phyloP scores from a whole-genome alignment of 2,888 invertebrate species.

The Conomelus anceps region DNA sequence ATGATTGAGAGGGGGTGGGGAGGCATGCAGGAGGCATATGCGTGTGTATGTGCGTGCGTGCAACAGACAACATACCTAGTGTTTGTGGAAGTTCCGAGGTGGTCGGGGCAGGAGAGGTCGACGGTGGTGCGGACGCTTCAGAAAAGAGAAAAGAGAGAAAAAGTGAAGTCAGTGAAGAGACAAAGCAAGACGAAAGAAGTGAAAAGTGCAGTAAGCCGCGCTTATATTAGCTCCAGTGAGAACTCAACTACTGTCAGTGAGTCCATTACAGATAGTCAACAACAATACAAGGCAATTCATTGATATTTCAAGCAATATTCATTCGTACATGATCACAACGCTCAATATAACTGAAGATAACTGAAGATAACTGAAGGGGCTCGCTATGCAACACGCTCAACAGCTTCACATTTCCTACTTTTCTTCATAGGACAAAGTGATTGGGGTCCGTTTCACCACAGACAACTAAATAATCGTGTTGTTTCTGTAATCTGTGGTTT shows the following conservation, averaged over 20 bases:
- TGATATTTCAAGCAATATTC: not conserved
- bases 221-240: no score
- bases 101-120: slow-evolving; percentile 68
- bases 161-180: slow-evolving; percentile 25
- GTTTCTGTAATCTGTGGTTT: no score
- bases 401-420: no score
- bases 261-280: not conserved
- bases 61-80: slow-evolving; percentile 22
- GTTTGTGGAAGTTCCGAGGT: slow-evolving; percentile 52
- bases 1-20: not conserved
- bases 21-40: not conserved
- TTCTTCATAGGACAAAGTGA: no score
- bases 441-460: not conserved
- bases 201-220: not conserved
- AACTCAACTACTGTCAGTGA: not conserved
- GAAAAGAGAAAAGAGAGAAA: slow-evolving; percentile 24
- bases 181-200: not conserved
- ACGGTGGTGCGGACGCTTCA: slow-evolving; percentile 70
- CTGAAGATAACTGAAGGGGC: no score
- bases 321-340: no score
- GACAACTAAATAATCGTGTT: no score
- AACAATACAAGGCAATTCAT: not conserved
- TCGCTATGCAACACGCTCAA: no score
- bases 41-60: not conserved
- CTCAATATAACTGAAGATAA: no score